Base-by-base conservation (phyloP, 2,888 invertebrate genomes). In the Antheraea yamamai region DNA sequence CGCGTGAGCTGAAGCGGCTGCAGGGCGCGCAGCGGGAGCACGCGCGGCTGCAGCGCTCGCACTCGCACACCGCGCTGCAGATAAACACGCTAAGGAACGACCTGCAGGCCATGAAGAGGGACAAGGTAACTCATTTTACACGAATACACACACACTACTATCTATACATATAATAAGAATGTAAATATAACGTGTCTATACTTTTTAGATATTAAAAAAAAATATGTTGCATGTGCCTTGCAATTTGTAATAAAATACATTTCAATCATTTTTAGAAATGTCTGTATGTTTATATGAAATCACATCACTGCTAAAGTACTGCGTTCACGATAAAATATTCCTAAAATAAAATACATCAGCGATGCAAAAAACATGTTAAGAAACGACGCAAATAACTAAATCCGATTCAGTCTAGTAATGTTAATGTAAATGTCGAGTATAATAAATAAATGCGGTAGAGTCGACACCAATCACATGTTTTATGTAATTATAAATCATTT, bases 11-110 rank as follows among this genome's bases (percentile, higher is more conserved):
- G 12, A 97, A 97, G 85, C 97, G 97, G 95, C 98, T 74, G 80
- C 98, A 99, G 87, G 96, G 97, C 0, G 98, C 98, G 4, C 98
- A 98, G 88, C 97, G 97, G 79, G 98, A 99, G 85, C 99, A 99
- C 91, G 96, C 97, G 47, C 96, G 98, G 72, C 95, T 99, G 81
- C 96, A 98, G 81, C 96, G 97, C 81, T 97, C 97, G 85, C 98
- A 98, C 89, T 96, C 97, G 79, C 98, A 98, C 85, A 99, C 99
- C 87, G 98, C 99, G 91, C 97, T 97, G 78, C 99, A 99, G 92
- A 95, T 99, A 72, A 93, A 95, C 80, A 97, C 97, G 81, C 92
- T 99, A 71, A 96, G 97, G 83, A 95, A 95, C 12, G 97, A 97
- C 82, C 98, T 99, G 79, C 96, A 96, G 85, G 97, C 96, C 81